These are phyloP conservation scores for Metopolophium dirhodum DNA, from an alignment of 1,140 invertebrate genomes.

Conservation along the genomic window DNA sequence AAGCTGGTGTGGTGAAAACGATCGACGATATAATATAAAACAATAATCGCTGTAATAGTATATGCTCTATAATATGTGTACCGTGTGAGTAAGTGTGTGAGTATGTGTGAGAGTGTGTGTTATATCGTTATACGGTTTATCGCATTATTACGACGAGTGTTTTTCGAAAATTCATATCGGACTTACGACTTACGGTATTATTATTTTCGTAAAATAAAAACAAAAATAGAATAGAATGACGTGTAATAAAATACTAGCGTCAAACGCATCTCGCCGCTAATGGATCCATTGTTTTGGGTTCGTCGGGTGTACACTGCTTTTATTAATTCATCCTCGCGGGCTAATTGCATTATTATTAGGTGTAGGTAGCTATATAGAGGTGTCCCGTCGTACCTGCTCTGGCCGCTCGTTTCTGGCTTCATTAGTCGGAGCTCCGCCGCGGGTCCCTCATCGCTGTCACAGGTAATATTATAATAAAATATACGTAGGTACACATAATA, in stretches of 20 bases:
- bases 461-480: neutral
- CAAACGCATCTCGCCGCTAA: neutral
- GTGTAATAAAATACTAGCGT: neutral
- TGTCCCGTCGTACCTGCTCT: neutral
- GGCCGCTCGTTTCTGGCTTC: neutral
- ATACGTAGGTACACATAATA: neutral
- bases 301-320: neutral
- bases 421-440: neutral
- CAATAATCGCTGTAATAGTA: neutral
- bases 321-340: slow-evolving; percentile 3
- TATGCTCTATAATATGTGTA: neutral
- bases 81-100: neutral
- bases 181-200: neutral
- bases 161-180: neutral
- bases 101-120: neutral
- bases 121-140: neutral
- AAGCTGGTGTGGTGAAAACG: neutral
- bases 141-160: neutral
- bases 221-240: neutral
- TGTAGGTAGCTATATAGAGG: neutral
- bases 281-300: slow-evolving; percentile 12
- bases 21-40: neutral
- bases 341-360: slow-evolving; percentile 41
- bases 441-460: neutral
- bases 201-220: neutral